Percentiles rank a stretch among this genome's conserved stretches.
Evolutionary conservation across 2,888 invertebrate genomes (phyloP).

Genomic region (Stratiomys singularior): DNA sequence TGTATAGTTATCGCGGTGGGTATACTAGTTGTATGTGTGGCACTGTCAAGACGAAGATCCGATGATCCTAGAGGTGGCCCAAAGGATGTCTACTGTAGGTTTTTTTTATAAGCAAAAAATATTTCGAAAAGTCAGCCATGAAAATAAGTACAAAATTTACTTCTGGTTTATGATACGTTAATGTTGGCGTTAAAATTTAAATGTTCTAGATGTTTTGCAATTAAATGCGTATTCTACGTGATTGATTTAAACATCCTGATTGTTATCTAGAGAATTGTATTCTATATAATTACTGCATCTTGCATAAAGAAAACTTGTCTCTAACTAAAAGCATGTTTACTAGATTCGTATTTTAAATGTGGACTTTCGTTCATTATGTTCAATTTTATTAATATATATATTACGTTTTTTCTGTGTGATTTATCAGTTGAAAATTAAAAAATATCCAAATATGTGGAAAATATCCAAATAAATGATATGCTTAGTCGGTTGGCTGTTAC

Average conservation of each 20-base stretch:
- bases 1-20: conserved; percentile 91
- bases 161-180: no score
- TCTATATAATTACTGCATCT: background rate
- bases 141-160: conserved; percentile 43
- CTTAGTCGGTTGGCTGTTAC: no score
- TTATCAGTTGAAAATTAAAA: no score
- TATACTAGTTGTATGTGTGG: conserved; percentile 89
- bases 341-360: background rate
- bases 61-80: conserved; percentile 85
- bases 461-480: no score
- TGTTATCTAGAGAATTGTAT: background rate
- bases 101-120: conserved; percentile 52
- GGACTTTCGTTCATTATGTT: background rate
- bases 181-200: conserved; percentile 48
- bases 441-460: no score
- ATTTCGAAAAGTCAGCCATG: conserved; percentile 44
- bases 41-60: conserved; percentile 82
- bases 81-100: conserved; percentile 81
- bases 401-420: no score
- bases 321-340: conserved; percentile 50
- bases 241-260: no score
- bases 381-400: background rate
- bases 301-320: background rate
- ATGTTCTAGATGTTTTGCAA: conserved; percentile 20
- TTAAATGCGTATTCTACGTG: no score